phyloP scores from a whole-genome alignment of 2,888 invertebrate species.

The Norana najaformis region DNA sequence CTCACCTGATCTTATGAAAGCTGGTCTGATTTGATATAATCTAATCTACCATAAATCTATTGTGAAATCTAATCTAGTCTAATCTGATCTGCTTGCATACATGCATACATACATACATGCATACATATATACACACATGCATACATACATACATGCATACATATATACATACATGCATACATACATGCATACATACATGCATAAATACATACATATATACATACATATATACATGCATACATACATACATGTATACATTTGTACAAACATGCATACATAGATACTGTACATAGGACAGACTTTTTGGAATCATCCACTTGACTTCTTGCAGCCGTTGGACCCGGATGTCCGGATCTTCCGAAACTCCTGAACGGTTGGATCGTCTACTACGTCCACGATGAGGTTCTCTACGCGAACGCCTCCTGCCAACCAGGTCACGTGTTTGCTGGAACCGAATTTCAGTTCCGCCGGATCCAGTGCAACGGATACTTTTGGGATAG shows the following conservation, averaged over 20 bases:
- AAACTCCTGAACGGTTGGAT: slow-evolving; percentile 31
- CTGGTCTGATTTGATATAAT: no score
- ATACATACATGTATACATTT: no score
- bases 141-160: no score
- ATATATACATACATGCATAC: background rate
- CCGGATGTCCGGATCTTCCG: slow-evolving; percentile 39
- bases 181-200: background rate
- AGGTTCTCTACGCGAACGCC: slow-evolving; percentile 38
- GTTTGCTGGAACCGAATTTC: slow-evolving; percentile 29
- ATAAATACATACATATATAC: background rate
- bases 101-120: background rate
- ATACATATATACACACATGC: background rate
- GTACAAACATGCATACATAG: no score
- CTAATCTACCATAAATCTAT: no score
- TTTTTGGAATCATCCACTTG: background rate
- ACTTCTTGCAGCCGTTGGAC: slow-evolving; percentile 38
- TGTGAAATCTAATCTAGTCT: no score
- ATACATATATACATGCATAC: no score
- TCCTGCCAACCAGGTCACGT: slow-evolving; percentile 37
- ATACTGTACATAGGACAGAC: no score
- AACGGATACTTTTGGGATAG: slow-evolving; percentile 16
- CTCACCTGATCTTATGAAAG: no score
- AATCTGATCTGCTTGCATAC: background rate
- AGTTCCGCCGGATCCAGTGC: slow-evolving; percentile 16
- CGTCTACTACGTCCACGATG: slow-evolving; percentile 35